Evolutionary conservation across 1,140 invertebrate species (phyloP), one percentile per base, ranked within the genome.

Genomic region (Matsumurasca onukii): DNA sequence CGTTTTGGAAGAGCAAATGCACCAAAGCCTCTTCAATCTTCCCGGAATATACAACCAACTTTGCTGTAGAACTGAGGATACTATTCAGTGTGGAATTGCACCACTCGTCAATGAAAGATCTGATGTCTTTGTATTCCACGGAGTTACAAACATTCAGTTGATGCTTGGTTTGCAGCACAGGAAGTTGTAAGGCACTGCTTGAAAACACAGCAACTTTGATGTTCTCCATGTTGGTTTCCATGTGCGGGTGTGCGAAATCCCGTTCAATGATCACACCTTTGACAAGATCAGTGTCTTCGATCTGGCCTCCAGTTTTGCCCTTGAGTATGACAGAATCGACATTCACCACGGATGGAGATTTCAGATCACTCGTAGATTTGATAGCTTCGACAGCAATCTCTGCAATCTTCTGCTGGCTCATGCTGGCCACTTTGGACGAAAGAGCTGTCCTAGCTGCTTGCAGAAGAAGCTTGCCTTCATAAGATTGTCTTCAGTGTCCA

Each of bases 271-370:
- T 15, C 17, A 65, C 34, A 3, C 62, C 62, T 15, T 25, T 3
- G 2, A 65, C 22, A 20, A 65, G 27, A 20, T 13, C 24, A 22
- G 27, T 45, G 34, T 65, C 62, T 65, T 65, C 62, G 2, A 65
- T 17, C 1, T 3, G 3, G 1, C 62, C 62, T 24, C 62, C 62
- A 20, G 17, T 27, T 17, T 65, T 65, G 2, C 31, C 31, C 17
- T 1, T 45, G 9, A 65, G 1, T 25, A 45, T 27, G 15, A 65
- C 48, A 31, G 39, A 45, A 22, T 65, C 29, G 5, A 65, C 31
- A 27, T 65, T 22, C 31, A 65, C 9, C 9, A 48, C 62, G 17
- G n/a, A 5, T 12, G 45, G 17, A 1, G 1, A 9, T 3, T n/a
- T 29, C 12, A 65, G 17, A 27, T 65, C 62, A 24, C 31, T 20